Conservation (phyloP, 2,888 invertebrate genomes). For the Apotomis betuletana region DNA sequence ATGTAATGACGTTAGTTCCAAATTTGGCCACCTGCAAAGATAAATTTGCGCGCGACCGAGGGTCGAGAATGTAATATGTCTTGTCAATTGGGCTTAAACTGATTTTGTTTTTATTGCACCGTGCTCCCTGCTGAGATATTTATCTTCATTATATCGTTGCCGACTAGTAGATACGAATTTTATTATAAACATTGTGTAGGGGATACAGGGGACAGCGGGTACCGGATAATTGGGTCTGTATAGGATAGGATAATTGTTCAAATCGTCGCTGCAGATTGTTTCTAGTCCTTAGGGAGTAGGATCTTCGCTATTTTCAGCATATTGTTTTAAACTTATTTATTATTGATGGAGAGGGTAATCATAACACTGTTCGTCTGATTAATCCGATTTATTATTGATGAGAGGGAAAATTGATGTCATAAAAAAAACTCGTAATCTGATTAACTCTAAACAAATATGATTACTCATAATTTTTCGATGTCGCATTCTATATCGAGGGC, state of each 20-base stretch:
- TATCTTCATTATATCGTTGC: constrained; percentile 77
- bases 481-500: too few species aligned
- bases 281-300: constrained; percentile 60
- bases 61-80: constrained; percentile 65
- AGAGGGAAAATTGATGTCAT: not conserved
- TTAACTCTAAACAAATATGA: not conserved
- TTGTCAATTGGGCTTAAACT: constrained; percentile 79
- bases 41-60: constrained; percentile 43
- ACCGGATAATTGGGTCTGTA: constrained; percentile 73
- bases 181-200: constrained; percentile 74
- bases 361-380: constrained; percentile 6
- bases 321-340: constrained; percentile 26
- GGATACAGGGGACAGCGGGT: constrained; percentile 64
- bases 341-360: constrained; percentile 6
- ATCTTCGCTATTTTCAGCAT: constrained; percentile 46
- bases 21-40: constrained; percentile 15
- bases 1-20: not conserved
- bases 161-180: constrained; percentile 76
- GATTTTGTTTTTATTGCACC: constrained; percentile 78
- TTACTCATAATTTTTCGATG: too few species aligned
- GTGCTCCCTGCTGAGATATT: constrained; percentile 75
- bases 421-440: not conserved
- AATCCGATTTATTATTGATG: not conserved
- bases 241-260: constrained; percentile 78
- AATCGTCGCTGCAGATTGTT: constrained; percentile 69